phyloP scores from a whole-genome alignment of 53 echinoderm and acorn worm species.

The Paelopatides confundens region DNA sequence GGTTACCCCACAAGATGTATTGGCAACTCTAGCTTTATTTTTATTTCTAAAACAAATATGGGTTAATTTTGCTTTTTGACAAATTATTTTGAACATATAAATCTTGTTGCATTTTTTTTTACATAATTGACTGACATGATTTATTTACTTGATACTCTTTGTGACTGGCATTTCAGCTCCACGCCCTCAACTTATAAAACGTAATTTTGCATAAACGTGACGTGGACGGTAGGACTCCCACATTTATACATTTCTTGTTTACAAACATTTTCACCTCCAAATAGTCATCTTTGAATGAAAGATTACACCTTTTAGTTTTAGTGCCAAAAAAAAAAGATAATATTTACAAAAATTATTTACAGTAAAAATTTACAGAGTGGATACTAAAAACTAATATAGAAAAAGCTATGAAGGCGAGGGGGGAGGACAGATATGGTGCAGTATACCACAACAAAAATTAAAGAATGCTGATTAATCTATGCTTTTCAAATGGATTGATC shows the following conservation, averaged over 20 bases:
- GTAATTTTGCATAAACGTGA: constrained; percentile 20
- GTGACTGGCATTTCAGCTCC: not conserved
- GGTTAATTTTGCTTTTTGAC: not conserved
- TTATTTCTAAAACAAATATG: not conserved
- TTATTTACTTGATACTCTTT: no score
- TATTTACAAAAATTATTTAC: constrained; percentile 4
- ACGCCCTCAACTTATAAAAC: not conserved
- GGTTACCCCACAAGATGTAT: no score
- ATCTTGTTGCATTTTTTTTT: not conserved
- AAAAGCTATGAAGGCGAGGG: no score
- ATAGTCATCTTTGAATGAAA: no score
- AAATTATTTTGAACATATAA: not conserved
- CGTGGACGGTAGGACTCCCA: constrained; percentile 5
- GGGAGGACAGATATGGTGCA: no score
- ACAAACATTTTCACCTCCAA: no score
- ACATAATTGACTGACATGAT: no score
- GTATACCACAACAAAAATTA: no score
- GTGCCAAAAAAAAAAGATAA: not conserved
- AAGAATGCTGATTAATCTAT: no score
- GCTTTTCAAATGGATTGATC: no score
- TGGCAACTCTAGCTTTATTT: not conserved
- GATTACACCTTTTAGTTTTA: no score
- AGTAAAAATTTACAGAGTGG: not conserved
- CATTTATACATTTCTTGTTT: not conserved
- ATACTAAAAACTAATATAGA: not conserved